These are phyloP conservation scores for Epinephelus coioides DNA, from an alignment of 2,797 vertebrate genomes.

Conservation along the genomic window DNA sequence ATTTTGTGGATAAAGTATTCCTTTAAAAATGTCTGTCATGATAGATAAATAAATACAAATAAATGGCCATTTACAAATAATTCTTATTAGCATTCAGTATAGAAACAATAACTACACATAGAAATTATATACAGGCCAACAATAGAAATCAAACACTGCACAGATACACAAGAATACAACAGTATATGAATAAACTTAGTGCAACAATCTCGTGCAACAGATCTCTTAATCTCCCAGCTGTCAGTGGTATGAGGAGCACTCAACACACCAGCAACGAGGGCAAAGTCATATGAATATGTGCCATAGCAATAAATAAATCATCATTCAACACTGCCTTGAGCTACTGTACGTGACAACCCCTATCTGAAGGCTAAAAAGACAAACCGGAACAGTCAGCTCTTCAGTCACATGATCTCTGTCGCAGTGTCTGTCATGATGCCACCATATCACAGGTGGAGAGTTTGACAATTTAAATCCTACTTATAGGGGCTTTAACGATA, in stretches of 20 bases:
- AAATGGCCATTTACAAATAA: not conserved
- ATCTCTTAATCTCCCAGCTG: slow-evolving; percentile 23
- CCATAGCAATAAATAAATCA: slow-evolving; percentile 36
- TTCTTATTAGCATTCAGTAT: not conserved
- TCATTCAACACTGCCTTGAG: not conserved
- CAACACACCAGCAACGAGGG: slow-evolving; percentile 9
- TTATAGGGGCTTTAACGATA: not conserved
- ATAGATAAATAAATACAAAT: slow-evolving; percentile 42
- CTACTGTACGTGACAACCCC: not conserved
- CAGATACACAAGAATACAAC: slow-evolving; percentile 10
- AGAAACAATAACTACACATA: slow-evolving; percentile 16
- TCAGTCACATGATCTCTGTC: not conserved
- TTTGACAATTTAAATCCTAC: not conserved
- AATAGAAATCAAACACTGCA: slow-evolving; percentile 10
- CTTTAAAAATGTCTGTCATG: not conserved
- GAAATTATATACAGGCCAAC: slow-evolving; percentile 19
- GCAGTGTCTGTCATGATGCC: not conserved
- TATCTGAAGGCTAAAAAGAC: not conserved
- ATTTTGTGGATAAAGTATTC: too few relatives aligned
- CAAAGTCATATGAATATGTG: slow-evolving; percentile 23
- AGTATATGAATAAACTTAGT: slow-evolving; percentile 27
- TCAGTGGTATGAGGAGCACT: slow-evolving; percentile 23
- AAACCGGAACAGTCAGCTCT: not conserved
- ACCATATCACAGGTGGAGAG: not conserved
- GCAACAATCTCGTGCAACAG: slow-evolving; percentile 37